Evolutionary conservation across 2,797 vertebrate species (phyloP).

Genomic region (Borostomias antarcticus): DNA sequence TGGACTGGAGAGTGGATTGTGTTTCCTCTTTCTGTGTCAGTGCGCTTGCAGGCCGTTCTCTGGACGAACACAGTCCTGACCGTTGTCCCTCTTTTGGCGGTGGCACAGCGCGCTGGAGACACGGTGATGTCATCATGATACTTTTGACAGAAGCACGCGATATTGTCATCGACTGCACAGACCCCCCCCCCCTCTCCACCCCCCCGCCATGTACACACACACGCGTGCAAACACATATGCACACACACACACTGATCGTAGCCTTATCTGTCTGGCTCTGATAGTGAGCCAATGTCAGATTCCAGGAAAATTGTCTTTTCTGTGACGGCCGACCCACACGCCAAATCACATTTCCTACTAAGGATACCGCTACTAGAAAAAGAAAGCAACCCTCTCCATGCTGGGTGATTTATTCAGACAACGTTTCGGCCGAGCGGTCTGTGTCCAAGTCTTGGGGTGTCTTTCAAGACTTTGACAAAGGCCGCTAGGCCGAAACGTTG

Average conservation of each 20-base stretch:
- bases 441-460: no score
- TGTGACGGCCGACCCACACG: constrained; percentile 26
- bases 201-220: no score
- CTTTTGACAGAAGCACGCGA: not conserved
- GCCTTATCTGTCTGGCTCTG: constrained; percentile 17
- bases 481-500: no score
- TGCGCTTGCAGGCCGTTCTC: constrained; percentile 5
- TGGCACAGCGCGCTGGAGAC: not conserved
- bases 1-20: constrained; percentile 9
- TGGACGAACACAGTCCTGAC: constrained; percentile 14
- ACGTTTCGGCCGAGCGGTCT: no score
- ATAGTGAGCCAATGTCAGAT: constrained; percentile 30
- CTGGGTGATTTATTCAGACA: no score
- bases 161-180: not conserved
- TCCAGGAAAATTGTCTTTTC: constrained; percentile 16
- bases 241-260: not conserved
- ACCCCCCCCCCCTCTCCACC: no score
- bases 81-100: not conserved
- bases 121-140: no score
- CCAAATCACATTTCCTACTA: no score
- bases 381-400: no score
- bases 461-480: no score
- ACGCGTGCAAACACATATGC: no score
- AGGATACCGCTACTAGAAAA: no score
- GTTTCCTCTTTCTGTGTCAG: constrained; percentile 14